phyloP scores from a whole-genome alignment of 2,888 invertebrate genomes.

The Watsonalla cultraria region DNA sequence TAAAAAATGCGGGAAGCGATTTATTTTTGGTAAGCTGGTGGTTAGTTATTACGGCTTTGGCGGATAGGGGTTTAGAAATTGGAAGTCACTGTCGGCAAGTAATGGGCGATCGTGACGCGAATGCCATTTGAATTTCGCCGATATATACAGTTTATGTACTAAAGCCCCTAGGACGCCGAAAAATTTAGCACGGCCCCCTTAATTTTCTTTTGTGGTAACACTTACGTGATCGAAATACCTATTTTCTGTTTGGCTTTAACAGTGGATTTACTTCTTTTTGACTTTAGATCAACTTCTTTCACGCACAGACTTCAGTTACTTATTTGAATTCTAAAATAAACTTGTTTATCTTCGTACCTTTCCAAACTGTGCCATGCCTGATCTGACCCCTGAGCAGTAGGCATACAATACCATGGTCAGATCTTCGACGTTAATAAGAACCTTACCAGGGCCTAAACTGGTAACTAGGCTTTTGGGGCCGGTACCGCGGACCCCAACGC shows the following conservation, averaged over 20 bases:
- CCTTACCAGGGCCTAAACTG: too few species aligned
- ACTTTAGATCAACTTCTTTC: neutral
- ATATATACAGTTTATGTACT: constrained; percentile 48
- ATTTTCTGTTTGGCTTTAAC: neutral
- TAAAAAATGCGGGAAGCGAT: constrained; percentile 11
- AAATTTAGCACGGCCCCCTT: constrained; percentile 52
- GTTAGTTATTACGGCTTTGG: constrained; percentile 31
- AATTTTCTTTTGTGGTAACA: constrained; percentile 56
- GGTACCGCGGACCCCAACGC: too few species aligned
- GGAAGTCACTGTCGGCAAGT: constrained; percentile 77
- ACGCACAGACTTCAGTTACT: neutral
- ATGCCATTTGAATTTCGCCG: constrained; percentile 63
- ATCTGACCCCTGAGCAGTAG: too few species aligned
- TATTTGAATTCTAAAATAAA: too few species aligned
- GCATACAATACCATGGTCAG: too few species aligned
- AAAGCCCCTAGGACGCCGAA: constrained; percentile 32
- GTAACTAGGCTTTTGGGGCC: too few species aligned
- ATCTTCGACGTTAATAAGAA: too few species aligned
- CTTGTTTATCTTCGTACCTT: too few species aligned
- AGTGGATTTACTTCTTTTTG: neutral
- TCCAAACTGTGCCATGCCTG: too few species aligned
- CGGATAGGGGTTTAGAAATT: constrained; percentile 56
- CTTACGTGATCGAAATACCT: constrained; percentile 52
- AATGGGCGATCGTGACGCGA: constrained; percentile 72
- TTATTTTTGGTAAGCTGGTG: constrained; percentile 15